phyloP scores from a whole-genome alignment of 2,113 vertebrate genomes.

The Aythya baeri region DNA sequence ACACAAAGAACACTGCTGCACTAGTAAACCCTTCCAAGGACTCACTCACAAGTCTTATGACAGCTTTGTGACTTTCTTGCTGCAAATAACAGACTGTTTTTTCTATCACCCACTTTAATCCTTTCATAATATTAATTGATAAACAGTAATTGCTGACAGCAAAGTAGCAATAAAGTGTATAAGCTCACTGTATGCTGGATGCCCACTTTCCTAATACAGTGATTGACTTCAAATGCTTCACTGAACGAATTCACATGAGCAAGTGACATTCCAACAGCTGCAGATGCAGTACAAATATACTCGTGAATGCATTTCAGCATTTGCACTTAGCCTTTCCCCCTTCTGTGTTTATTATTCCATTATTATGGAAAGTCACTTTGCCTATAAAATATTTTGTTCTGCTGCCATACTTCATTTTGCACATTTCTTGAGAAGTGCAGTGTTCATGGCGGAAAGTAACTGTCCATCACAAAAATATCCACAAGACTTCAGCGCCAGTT shows the following conservation, averaged over 20 bases:
- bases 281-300: background rate
- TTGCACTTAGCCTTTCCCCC: constrained; percentile 6
- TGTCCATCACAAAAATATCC: constrained; percentile 16
- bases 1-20: too few species aligned
- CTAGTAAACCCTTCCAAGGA: background rate
- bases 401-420: constrained; percentile 56
- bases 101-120: background rate
- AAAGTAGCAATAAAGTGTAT: background rate
- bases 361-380: constrained; percentile 55
- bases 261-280: background rate
- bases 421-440: constrained; percentile 25
- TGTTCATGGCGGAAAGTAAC: constrained; percentile 28
- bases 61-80: background rate
- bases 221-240: background rate
- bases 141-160: background rate
- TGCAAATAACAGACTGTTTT: background rate
- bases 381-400: constrained; percentile 56
- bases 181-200: background rate
- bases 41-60: background rate
- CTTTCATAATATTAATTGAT: background rate
- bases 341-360: constrained; percentile 62
- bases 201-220: background rate
- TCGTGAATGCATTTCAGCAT: constrained; percentile 12
- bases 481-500: background rate
- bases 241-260: background rate